Evolutionary conservation across 2,888 invertebrate species (phyloP), one percentile per base, ranked within the genome.

Genomic region (Megalurothrips usitatus): DNA sequence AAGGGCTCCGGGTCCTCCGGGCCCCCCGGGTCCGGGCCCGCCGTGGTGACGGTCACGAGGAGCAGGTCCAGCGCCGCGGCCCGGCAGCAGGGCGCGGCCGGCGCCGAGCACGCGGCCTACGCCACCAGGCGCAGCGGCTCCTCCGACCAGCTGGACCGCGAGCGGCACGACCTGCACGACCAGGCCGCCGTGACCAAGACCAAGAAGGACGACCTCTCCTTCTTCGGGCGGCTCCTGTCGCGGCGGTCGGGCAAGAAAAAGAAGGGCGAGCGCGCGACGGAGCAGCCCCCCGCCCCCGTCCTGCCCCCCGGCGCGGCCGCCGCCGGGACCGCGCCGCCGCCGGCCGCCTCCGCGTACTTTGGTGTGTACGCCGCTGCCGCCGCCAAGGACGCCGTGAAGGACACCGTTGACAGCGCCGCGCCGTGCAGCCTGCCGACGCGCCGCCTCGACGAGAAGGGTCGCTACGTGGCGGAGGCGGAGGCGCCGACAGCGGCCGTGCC

Each of bases 161-260:
- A 26, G 49, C 81, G 43, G 26, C 63, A 80, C 52, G 26, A 78
- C 80, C 81, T 78, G 26, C n/a, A 78, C 23, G 52, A 79, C 12
- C 80, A 80, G 43, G 52, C 58, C 52, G 49, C 23, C 68, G 68
- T 12, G 8, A 26, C 11, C 68, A 75, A 75, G 68, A 26, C 68
- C 68, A 75, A 81, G 19, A 68, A 17, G 23, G 49, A 52, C 43
- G 81, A 52, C 78, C 78, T 47, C 85, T 89, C 90, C 83, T 91
- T 92, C 86, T 91, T 94, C 85, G 92, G 92, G 81, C 89, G 93
- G 83, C 87, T 94, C 81, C 89, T 93, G 78, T 89, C 92, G 75
- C 89, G 93, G 84, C 91, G 92, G 84, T 93, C 93, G 81, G 93
- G 92, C 49, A 92, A 93, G 85, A 92, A 93, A 86, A 91, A 92